Evolutionary conservation across 2,888 invertebrate species (phyloP), one percentile per base, ranked within the genome.

Genomic region (Athalia cordata): DNA sequence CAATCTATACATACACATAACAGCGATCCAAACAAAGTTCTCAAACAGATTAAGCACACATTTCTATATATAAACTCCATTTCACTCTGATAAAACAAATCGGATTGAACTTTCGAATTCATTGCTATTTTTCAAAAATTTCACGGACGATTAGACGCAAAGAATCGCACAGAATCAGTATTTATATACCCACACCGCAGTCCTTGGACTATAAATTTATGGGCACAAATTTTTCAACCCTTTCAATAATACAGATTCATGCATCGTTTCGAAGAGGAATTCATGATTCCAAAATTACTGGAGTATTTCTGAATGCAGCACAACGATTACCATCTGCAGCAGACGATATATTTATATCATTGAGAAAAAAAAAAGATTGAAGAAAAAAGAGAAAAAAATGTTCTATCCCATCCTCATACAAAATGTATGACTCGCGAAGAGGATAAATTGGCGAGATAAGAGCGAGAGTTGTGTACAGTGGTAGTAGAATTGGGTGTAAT

Each of bases 111-210:
- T 29, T 52, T 50, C 9, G 55, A 11, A 50, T 15, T 15, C 57
- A 72, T 47, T 72, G 45, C 62, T 57, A 64, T 75, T 62, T 75
- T 13, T 75, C 62, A 75, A 75, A 62, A 29, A 75, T 61, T 75
- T 75, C 52, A 45, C 59, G 75, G 43, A 43, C 75, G 50, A 64
- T 75, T 75, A 62, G 50, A 64, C 72, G 15, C 57, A 62, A 11
- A 61, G 75, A 75, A 52, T 62, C 5, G 62, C 62, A 64, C 8
- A 45, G 72, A 72, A 72, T 57, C 57, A 45, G 57, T 59, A 57
- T 29, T 29, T 13, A n/a, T 59, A 47, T 47, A 13, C 6, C 5
- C n/a, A 7, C 7, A 11, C 45, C 72, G 9, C 50, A 59, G 11
- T 8, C 6, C 9, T 29, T 29, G 29, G 6, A 43, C 52, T 64